phyloP scores from a whole-genome alignment of 2,888 invertebrate genomes.

The Chaetoderma sp. region DNA sequence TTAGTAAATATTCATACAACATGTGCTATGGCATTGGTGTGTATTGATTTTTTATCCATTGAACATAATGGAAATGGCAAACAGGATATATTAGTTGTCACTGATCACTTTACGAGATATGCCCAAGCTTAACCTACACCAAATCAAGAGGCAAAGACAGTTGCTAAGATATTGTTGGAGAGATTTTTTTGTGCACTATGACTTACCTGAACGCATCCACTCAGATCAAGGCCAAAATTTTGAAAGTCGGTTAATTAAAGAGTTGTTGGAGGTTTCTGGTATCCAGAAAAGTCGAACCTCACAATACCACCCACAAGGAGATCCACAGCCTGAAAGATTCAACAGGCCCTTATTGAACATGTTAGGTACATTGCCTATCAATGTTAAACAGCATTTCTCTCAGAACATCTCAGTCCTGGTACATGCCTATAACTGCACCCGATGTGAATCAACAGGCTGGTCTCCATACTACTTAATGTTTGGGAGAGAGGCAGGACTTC shows the following conservation, averaged over 20 bases:
- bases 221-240: constrained; percentile 31
- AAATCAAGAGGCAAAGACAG: constrained; percentile 29
- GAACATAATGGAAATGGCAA: constrained; percentile 24
- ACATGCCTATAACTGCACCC: constrained; percentile 26
- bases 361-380: constrained; percentile 24
- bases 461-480: constrained; percentile 29
- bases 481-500: constrained; percentile 17
- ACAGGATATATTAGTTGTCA: constrained; percentile 31
- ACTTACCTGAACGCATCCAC: constrained; percentile 27
- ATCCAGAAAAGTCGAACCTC: constrained; percentile 27
- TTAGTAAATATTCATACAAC: not conserved
- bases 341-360: constrained; percentile 27
- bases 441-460: constrained; percentile 25
- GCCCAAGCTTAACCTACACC: constrained; percentile 25
- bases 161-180: constrained; percentile 31
- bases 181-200: constrained; percentile 32
- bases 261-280: constrained; percentile 22
- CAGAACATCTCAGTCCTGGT: constrained; percentile 13
- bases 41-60: constrained; percentile 3
- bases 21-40: not conserved
- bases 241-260: constrained; percentile 27
- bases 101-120: constrained; percentile 33
- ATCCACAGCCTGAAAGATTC: constrained; percentile 24
- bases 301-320: constrained; percentile 22
- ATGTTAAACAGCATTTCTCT: constrained; percentile 24